Base-by-base conservation (phyloP, 2,113 vertebrate species). In the Perca fluviatilis region DNA sequence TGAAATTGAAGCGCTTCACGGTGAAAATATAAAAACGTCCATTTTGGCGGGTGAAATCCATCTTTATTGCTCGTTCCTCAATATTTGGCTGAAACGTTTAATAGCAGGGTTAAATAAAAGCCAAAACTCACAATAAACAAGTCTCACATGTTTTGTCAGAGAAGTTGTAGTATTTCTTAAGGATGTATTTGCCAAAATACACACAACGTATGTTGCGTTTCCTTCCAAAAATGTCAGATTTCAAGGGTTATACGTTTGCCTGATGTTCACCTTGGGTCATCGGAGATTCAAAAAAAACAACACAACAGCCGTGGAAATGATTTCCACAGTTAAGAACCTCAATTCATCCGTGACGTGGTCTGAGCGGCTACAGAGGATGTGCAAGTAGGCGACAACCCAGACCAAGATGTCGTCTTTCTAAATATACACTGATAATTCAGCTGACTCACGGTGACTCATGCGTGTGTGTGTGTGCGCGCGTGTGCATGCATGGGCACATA, bases 371-470 rank as follows among this genome's bases (percentile, higher is more conserved):
- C 65, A 40, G 49, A 68, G 19, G 6, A 61, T 8, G 68, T 11
- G 23, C 83, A 74, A 75, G 74, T 30, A 30, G 53, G 51, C 67
- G 10, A 64, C 46, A 3, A 21, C 69, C 64, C 18, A 75, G 60
- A 46, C 61, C 62, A 49, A 82, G 76, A 83, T 79, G 76, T 47
- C 23, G 21, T 51, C 51, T 50, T 70, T 53, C 84, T 87, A 88
- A 88, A 92, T 88, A 84, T 74, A 88, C 30, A 88, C 30, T 61
- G 7, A 30, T 11, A 67, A 68, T 58, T 67, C 2, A 6, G 51
- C 80, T 86, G 83, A 85, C 76, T 89, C 76, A 8, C 61, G 11
- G 64, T 88, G 86, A 89, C 79, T 78, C 64, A 57, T 63, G 40
- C 49, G 58, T 65, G 78, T 69, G 54, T 30, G 63, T 65, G 33